Conservation (phyloP, 2,113 vertebrate species). For the Podiceps cristatus region DNA sequence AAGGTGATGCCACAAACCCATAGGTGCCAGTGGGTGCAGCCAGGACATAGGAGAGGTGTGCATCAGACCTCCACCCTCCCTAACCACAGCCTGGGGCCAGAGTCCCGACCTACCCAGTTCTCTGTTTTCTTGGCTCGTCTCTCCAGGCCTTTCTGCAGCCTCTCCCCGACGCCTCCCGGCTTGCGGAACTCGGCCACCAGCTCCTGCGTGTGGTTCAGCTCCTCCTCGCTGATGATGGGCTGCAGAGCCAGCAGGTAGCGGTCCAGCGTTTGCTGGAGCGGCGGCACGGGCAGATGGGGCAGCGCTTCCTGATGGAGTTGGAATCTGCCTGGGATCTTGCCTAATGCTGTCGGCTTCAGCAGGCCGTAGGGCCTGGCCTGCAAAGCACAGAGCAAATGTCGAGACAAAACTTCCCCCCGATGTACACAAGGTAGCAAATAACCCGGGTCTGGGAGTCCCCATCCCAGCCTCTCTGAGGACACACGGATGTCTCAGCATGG, state of each 20-base stretch:
- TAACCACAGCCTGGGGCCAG: not conserved
- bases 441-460: not conserved
- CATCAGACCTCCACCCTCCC: not conserved
- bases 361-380: conserved; percentile 83
- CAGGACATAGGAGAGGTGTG: not conserved
- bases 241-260: conserved; percentile 86
- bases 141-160: conserved; percentile 90
- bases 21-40: not conserved
- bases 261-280: conserved; percentile 90
- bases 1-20: not conserved
- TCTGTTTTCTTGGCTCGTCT: conserved; percentile 82
- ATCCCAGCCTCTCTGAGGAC: not conserved
- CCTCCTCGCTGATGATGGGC: conserved; percentile 88
- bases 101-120: conserved; percentile 88
- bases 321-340: conserved; percentile 82
- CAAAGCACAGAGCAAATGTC: conserved; percentile 48
- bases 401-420: not conserved
- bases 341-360: conserved; percentile 83
- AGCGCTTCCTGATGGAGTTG: conserved; percentile 88
- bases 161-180: conserved; percentile 86
- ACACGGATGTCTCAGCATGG: not conserved
- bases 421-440: not conserved
- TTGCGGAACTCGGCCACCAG: conserved; percentile 86
- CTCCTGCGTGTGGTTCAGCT: conserved; percentile 82
- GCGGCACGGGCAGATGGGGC: conserved; percentile 87